These are phyloP conservation scores for Physella acuta DNA, from an alignment of 1,140 invertebrate genomes.

Conservation along the genomic window DNA sequence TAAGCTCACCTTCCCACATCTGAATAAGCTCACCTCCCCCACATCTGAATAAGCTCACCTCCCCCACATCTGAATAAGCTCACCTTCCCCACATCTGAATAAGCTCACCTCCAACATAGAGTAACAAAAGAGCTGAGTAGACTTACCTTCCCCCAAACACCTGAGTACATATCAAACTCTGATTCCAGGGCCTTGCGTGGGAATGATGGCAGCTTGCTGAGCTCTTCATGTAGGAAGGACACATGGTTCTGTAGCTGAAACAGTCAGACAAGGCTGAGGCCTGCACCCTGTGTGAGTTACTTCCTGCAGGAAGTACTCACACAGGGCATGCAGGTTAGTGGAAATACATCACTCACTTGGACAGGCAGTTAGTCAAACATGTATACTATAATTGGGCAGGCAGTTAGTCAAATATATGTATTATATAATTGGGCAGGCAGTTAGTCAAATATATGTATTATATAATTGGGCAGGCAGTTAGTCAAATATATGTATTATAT, in stretches of 20 bases:
- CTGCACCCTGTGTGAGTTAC: conserved; percentile 22
- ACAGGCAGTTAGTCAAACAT: neutral
- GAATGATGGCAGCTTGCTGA: conserved; percentile 97
- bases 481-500: too few relatives aligned
- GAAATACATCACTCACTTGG: neutral
- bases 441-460: neutral
- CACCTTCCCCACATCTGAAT: too few relatives aligned
- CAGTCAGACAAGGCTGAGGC: conserved; percentile 9
- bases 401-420: neutral
- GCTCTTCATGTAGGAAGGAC: conserved; percentile 94
- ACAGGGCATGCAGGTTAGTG: conserved; percentile 27
- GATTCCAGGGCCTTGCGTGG: conserved; percentile 96
- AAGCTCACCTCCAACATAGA: too few relatives aligned
- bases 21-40: too few relatives aligned
- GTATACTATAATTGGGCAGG: neutral
- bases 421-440: neutral
- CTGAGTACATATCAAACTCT: conserved; percentile 90
- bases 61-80: too few relatives aligned
- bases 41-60: too few relatives aligned
- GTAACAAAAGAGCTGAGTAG: too few relatives aligned
- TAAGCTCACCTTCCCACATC: too few relatives aligned
- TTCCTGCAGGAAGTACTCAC: conserved; percentile 22
- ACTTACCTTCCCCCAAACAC: conserved; percentile 80
- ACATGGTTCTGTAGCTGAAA: conserved; percentile 58
- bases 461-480: too few relatives aligned